Conservation (phyloP, 1,140 invertebrate species). For the Venustaconcha ellipsiformis region DNA sequence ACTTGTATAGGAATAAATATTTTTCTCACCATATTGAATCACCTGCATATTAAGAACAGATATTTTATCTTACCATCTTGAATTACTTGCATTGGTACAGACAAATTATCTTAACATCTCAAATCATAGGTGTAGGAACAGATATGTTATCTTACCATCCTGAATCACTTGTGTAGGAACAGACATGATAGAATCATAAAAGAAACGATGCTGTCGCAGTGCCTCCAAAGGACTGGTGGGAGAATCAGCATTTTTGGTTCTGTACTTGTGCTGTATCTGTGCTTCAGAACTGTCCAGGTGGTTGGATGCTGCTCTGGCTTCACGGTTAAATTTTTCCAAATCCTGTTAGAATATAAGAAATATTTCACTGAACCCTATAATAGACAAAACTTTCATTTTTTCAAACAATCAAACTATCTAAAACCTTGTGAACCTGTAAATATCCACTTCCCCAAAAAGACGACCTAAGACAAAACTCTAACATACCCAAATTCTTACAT, state of each 20-base stretch:
- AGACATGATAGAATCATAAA: constrained; percentile 55
- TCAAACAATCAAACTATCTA: too few relatives aligned
- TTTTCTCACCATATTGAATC: too few relatives aligned
- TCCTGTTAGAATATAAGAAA: constrained; percentile 39
- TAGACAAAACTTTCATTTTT: too few relatives aligned
- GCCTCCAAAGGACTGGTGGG: constrained; percentile 57
- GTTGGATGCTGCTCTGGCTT: constrained; percentile 47
- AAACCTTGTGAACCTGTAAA: too few relatives aligned
- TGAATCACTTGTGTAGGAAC: constrained; percentile 50
- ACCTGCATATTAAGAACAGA: neutral
- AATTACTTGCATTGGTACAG: too few relatives aligned
- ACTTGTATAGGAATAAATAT: too few relatives aligned
- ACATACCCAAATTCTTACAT: too few relatives aligned
- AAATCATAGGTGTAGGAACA: constrained; percentile 49
- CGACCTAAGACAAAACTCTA: too few relatives aligned
- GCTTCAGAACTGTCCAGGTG: constrained; percentile 60
- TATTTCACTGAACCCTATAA: too few relatives aligned
- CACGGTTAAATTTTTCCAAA: constrained; percentile 63
- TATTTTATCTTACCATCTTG: too few relatives aligned
- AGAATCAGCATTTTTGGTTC: constrained; percentile 35
- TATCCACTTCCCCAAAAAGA: too few relatives aligned
- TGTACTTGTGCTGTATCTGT: constrained; percentile 41
- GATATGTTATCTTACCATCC: constrained; percentile 42
- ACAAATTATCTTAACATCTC: constrained; percentile 43
- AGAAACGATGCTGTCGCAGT: constrained; percentile 50